These are phyloP conservation scores for Heliothis subflexa DNA, from an alignment of 1,140 invertebrate genomes.

Conservation along the genomic window DNA sequence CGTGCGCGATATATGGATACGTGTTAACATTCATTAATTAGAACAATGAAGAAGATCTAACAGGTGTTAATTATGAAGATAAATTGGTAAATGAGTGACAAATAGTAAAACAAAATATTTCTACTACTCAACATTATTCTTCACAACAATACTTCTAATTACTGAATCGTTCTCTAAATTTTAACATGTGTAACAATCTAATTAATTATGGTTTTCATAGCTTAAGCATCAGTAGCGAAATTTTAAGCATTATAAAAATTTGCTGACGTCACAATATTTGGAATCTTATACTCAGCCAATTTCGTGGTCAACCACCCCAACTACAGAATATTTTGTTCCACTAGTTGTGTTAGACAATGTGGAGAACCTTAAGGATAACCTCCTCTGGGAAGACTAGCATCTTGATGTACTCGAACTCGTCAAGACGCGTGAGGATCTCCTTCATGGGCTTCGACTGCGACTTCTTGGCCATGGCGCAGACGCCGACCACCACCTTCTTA, in stretches of 20 bases:
- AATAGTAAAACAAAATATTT: conserved; percentile 55
- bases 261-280: conserved; percentile 26
- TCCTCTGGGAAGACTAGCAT: conserved; percentile 97
- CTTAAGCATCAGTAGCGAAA: conserved; percentile 21
- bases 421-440: conserved; percentile 97
- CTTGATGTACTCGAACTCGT: conserved; percentile 98
- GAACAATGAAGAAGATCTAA: conserved; percentile 31
- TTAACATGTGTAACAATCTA: conserved; percentile 7
- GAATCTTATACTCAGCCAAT: conserved; percentile 40
- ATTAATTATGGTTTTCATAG: not conserved
- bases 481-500: conserved; percentile 97
- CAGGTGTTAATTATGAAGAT: conserved; percentile 48
- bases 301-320: not conserved
- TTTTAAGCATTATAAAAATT: conserved; percentile 18
- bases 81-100: conserved; percentile 34
- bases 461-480: conserved; percentile 99
- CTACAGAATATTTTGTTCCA: conserved; percentile 74
- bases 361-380: conserved; percentile 94
- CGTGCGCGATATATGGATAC: conserved; percentile 27
- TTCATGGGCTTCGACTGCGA: conserved; percentile 99
- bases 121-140: not conserved
- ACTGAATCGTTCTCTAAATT: not conserved
- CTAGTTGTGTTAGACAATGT: conserved; percentile 76
- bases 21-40: conserved; percentile 38
- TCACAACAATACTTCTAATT: conserved; percentile 12